A percentile compares a stretch with the other conserved stretches of the same genome.
These are phyloP conservation scores for Choristoneura fumiferana DNA, from an alignment of 1,140 invertebrate genomes.

Conservation along the genomic window DNA sequence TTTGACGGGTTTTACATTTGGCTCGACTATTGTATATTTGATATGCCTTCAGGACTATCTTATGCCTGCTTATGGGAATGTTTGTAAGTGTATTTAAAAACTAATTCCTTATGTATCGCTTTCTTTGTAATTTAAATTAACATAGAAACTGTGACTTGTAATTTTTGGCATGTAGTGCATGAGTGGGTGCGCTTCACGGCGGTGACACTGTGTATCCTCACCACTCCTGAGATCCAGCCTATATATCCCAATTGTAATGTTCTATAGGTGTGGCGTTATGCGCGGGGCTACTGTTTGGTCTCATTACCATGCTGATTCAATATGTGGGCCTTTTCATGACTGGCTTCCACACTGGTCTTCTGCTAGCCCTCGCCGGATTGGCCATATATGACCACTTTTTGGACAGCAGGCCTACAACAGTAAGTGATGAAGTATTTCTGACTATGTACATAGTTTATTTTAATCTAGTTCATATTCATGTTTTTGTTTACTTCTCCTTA, in stretches of 20 bases:
- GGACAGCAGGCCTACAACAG: slow-evolving; percentile 69
- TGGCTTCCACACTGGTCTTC: slow-evolving; percentile 88
- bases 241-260: slow-evolving; percentile 6
- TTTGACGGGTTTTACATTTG: slow-evolving; percentile 92
- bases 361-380: slow-evolving; percentile 81
- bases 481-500: slow-evolving; percentile 13
- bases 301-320: slow-evolving; percentile 90
- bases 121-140: too few relatives aligned
- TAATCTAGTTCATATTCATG: neutral
- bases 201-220: too few relatives aligned
- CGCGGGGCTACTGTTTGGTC: slow-evolving; percentile 87
- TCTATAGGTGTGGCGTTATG: slow-evolving; percentile 83
- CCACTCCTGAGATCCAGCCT: too few relatives aligned
- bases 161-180: too few relatives aligned
- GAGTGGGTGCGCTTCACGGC: too few relatives aligned
- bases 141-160: too few relatives aligned
- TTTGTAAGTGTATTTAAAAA: slow-evolving; percentile 71
- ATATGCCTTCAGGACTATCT: slow-evolving; percentile 88
- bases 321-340: slow-evolving; percentile 91
- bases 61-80: slow-evolving; percentile 86
- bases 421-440: slow-evolving; percentile 35
- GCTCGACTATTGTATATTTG: slow-evolving; percentile 87
- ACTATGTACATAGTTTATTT: neutral
- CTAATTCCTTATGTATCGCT: neutral
- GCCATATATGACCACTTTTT: slow-evolving; percentile 79